Base-by-base conservation (phyloP, 2,888 invertebrate species). In the Thumatha senex region DNA sequence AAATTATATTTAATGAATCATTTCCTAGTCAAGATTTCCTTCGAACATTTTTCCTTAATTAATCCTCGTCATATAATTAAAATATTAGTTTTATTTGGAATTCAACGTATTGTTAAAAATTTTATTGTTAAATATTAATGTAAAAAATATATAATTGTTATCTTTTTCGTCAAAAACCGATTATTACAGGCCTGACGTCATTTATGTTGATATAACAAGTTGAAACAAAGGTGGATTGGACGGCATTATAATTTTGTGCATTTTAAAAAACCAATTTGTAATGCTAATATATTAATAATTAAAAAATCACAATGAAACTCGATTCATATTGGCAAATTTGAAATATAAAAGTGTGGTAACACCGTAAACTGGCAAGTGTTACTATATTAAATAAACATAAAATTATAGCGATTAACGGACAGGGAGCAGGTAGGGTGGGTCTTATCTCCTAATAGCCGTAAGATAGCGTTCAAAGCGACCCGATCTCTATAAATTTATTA, bases 401-500 rank as follows among this genome's bases (percentile, higher is more conserved):
- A 67, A 63, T 68, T 62, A 61, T 57, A 47, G 58, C 59, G 64
- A 67, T 76, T 72, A 81, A 76, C 68, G 75, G 68, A 67, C 80
- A 40, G 24, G 74, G 72, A 54, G 43, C 65, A 66, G 59, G 68
- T 56, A 70, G 54, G 63, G 62, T 58, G 62, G 57, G 66, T 74
- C 84, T 87, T 88, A 89, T 89, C 89, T 81, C 55, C 65, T 79
- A 82, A 83, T 76, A 78, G 78, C 79, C 74, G 70, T 70, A 73
- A 77, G 77, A 75, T 72, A 72, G 73, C 70, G 76, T 76, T 83
- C 86, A 83, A 82, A 86, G 87, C 84, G 84, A 77, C 79, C 83
- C 82, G 67, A 84, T 90, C 90, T 88, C 89, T 88, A 91, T 90
- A 90, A 90, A 89, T 90, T 91, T 87, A 88, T 88, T 89, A 90